Percentiles rank a stretch among this genome's conserved stretches.
Evolutionary conservation across 1,140 invertebrate genomes (phyloP).

Genomic region (Meteorus sp.): DNA sequence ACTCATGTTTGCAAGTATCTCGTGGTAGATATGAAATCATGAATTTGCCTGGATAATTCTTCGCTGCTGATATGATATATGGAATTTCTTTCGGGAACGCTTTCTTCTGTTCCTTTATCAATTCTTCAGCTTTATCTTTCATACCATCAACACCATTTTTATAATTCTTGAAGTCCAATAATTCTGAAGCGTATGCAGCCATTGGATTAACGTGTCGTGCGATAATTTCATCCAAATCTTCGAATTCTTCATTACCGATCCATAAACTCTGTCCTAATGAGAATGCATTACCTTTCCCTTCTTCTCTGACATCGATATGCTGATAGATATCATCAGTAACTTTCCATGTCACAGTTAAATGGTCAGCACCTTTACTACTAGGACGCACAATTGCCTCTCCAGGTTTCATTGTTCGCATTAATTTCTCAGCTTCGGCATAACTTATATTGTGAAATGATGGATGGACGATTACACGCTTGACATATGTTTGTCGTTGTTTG

Average conservation of each 20-base stretch:
- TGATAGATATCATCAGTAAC: conserved; percentile 92
- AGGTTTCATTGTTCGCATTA: conserved; percentile 90
- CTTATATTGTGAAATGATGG: conserved; percentile 97
- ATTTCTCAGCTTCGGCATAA: conserved; percentile 87
- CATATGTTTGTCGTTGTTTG: conserved; percentile 78
- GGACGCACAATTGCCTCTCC: conserved; percentile 96
- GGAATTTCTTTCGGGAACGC: conserved; percentile 87
- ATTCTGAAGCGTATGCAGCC: conserved; percentile 88
- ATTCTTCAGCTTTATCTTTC: conserved; percentile 84
- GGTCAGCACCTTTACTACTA: conserved; percentile 94
- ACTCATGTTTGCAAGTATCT: conserved; percentile 84
- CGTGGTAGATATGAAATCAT: conserved; percentile 91
- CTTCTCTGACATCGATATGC: conserved; percentile 94
- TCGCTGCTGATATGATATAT: conserved; percentile 85
- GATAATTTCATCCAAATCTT: conserved; percentile 99
- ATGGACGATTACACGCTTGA: conserved; percentile 97
- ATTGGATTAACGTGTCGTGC: conserved; percentile 95
- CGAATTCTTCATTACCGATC: conserved; percentile 91
- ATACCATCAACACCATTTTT: conserved; percentile 71
- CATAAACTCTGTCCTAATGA: conserved; percentile 84
- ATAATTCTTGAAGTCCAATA: conserved; percentile 91
- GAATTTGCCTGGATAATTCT: conserved; percentile 93
- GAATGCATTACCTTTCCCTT: conserved; percentile 96
- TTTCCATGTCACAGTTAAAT: conserved; percentile 98
- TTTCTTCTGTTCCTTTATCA: conserved; percentile 82